These are phyloP conservation scores for Megalurothrips usitatus DNA, from an alignment of 2,888 invertebrate species.

Conservation along the genomic window DNA sequence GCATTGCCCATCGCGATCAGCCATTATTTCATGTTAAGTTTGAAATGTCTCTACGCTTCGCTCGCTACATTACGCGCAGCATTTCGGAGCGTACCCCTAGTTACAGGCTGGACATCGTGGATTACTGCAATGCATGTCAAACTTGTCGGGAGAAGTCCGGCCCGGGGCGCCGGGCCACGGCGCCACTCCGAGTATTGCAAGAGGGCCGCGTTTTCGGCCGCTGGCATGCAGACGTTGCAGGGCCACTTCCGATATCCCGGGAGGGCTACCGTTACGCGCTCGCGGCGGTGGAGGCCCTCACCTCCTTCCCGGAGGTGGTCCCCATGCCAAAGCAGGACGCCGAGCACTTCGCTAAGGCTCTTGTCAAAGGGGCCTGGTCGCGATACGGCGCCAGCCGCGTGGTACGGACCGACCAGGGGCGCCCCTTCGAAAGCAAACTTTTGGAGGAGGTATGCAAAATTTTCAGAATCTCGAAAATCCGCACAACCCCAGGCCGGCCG, in stretches of 20 bases:
- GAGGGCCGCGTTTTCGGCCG: slow-evolving; percentile 5
- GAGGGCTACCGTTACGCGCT: neutral
- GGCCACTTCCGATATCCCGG: neutral
- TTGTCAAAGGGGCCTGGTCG: neutral
- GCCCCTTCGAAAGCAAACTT: neutral
- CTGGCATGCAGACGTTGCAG: neutral
- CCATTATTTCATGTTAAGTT: too few species aligned
- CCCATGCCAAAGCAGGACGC: neutral
- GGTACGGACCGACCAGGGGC: neutral
- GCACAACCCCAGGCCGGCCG: neutral
- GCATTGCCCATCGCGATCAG: too few species aligned
- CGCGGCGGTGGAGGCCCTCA: neutral
- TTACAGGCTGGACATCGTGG: neutral
- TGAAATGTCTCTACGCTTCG: too few species aligned
- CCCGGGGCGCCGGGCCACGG: neutral
- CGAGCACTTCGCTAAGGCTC: neutral
- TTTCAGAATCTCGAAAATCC: neutral
- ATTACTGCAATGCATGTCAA: neutral
- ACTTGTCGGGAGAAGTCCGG: neutral
- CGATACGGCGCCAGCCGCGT: neutral
- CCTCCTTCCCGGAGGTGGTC: neutral
- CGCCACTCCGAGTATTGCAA: neutral
- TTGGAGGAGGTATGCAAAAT: neutral
- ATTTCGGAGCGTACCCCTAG: too few species aligned
- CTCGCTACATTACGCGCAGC: too few species aligned